A percentile compares a stretch with the other conserved stretches of the same genome.
Evolutionary conservation across 1,140 invertebrate species (phyloP).

Genomic region (Parapsyche elsis): DNA sequence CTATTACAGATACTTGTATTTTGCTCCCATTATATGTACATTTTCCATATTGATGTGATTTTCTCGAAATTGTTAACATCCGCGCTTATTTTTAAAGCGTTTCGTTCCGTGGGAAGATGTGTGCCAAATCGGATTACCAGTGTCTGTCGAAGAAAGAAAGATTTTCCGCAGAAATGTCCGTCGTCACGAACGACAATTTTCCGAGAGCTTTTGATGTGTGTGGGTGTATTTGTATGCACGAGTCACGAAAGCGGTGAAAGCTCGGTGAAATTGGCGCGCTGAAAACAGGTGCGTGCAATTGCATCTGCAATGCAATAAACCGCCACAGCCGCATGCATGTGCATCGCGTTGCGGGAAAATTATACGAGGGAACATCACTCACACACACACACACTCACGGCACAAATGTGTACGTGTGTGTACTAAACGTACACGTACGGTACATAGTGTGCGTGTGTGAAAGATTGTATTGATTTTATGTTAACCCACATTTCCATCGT

Average conservation of each 20-base stretch:
- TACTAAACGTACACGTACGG: background rate
- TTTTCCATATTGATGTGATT: too few relatives aligned
- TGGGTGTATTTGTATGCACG: background rate
- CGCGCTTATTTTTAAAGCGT: too few relatives aligned
- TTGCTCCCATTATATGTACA: too few relatives aligned
- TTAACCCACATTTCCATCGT: slow-evolving; percentile 13
- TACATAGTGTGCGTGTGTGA: background rate
- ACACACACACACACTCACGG: background rate
- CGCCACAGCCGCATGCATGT: background rate
- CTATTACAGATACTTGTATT: background rate
- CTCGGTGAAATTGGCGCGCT: slow-evolving; percentile 9
- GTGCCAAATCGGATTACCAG: too few relatives aligned
- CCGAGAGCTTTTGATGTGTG: background rate
- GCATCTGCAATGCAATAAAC: slow-evolving; percentile 50
- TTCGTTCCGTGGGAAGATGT: too few relatives aligned
- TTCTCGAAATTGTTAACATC: too few relatives aligned
- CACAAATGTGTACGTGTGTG: background rate
- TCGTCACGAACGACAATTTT: background rate
- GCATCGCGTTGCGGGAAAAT: background rate
- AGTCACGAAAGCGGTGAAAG: background rate
- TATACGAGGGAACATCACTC: too few relatives aligned
- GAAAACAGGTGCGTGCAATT: slow-evolving; percentile 47
- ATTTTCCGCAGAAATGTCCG: background rate
- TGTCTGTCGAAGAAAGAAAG: background rate
- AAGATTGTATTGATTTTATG: slow-evolving; percentile 11